Evolutionary conservation across 2,888 invertebrate species (phyloP), one percentile per base, ranked within the genome.

Genomic region (Allophyes oxyacanthae): DNA sequence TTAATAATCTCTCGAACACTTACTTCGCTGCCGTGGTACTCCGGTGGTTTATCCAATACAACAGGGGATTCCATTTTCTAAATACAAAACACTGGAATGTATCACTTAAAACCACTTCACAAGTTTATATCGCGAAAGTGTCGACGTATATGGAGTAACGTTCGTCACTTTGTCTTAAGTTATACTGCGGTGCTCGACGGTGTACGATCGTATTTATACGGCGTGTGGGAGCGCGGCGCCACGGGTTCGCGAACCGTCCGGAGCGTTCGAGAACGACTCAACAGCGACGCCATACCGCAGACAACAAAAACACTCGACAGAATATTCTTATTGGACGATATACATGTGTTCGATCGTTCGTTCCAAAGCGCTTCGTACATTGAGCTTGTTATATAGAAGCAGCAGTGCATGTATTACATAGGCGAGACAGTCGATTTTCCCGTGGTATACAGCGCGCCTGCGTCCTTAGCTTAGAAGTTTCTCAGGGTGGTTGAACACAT

Each of bases 31-130:
- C 92, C 94, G 83, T 92, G 94, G 86, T 95, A 95, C 84, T 95
- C 95, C 77, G 95, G 94, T 76, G 95, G 95, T 82, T 94, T 94
- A 88, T 95, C 95, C 89, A 95, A 81, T 86, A 95, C 95, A 89
- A 95, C 94, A 80, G 95, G 95, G 64, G 95, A 95, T 88, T 95
- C 95, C 95, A 95, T 95, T 73, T 75, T 78, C 78, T 79, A 56
- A 76, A 57, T 69, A 50, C 68, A 82, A 85, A 82, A 80, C 88
- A 91, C 90, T 85, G 84, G 84, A 88, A 88, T 87, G 81, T 90
- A 83, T 88, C 91, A 91, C 90, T 82, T 69, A 76, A 74, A 79
- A 78, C 74, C 87, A 90, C 88, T 85, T 85, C 89, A 90, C 89
- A 85, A 73, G 56, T 72, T 64, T 73, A 56, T 72, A 53, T 59